Conservation (phyloP, 2,797 vertebrate species). For the Macroramphosus scolopax region DNA sequence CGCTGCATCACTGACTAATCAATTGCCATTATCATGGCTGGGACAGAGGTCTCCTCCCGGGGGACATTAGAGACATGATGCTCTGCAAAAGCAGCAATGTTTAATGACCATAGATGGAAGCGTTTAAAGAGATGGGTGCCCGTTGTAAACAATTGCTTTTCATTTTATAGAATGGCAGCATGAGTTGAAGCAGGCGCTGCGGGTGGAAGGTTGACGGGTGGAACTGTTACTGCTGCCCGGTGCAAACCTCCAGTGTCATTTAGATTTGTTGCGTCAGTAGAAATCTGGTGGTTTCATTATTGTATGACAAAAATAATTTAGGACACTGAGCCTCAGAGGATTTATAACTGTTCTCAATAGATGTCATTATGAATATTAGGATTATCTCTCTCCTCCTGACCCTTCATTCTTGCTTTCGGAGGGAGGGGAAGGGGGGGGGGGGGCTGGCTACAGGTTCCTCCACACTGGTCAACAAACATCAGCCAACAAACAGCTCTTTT, state of each 20-base stretch:
- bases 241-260: too few species aligned
- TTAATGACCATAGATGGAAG: constrained; percentile 10
- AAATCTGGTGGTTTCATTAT: constrained; percentile 30
- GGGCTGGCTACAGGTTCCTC: too few species aligned
- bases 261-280: too few species aligned
- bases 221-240: too few species aligned
- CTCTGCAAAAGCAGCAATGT: constrained; percentile 15
- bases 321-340: constrained; percentile 42
- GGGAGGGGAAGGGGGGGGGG: constrained; percentile 7
- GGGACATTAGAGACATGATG: constrained; percentile 25
- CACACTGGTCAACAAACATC: constrained; percentile 27
- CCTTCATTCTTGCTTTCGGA: too few species aligned
- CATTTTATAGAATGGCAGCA: constrained; percentile 22
- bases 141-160: constrained; percentile 23
- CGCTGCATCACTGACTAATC: constrained; percentile 61
- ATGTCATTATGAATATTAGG: constrained; percentile 64
- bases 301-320: constrained; percentile 34
- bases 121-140: constrained; percentile 31
- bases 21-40: constrained; percentile 60
- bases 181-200: too few species aligned
- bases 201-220: too few species aligned
- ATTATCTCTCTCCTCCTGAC: constrained; percentile 26
- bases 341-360: constrained; percentile 56
- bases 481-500: constrained; percentile 26
- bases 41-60: constrained; percentile 53